phyloP scores from a whole-genome alignment of 2,888 invertebrate genomes.

The Branchipolynoe longqiensis region DNA sequence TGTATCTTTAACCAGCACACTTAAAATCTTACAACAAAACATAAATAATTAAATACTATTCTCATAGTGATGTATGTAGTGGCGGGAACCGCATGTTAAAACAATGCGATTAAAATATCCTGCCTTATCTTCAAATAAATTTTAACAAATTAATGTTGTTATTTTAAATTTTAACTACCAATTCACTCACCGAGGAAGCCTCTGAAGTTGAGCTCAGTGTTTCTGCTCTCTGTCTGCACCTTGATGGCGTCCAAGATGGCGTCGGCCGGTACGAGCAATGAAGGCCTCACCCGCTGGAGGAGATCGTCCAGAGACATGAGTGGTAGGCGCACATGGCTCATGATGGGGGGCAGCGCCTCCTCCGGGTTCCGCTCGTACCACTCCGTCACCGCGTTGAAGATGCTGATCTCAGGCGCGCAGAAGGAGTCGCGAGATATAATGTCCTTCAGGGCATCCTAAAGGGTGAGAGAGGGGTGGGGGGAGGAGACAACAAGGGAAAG shows the following conservation, averaged over 20 bases:
- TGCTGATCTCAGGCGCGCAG: conserved; percentile 96
- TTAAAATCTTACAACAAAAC: too few relatives aligned
- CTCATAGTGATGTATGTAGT: too few relatives aligned
- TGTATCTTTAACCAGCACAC: too few relatives aligned
- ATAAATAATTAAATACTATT: too few relatives aligned
- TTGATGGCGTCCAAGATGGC: conserved; percentile 96
- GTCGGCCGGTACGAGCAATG: conserved; percentile 92
- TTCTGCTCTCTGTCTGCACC: conserved; percentile 89
- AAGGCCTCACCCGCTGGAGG: conserved; percentile 92
- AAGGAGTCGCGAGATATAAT: conserved; percentile 95
- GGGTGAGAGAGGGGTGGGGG: conserved; percentile 37
- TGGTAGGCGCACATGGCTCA: conserved; percentile 87
- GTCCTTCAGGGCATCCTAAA: conserved; percentile 87
- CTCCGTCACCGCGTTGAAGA: conserved; percentile 92
- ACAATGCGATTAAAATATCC: too few relatives aligned
- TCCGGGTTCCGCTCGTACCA: conserved; percentile 92
- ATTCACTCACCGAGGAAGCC: conserved; percentile 84
- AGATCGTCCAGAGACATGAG: conserved; percentile 94
- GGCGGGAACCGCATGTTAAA: too few relatives aligned
- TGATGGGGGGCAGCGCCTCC: conserved; percentile 37
- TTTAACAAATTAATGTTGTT: too few relatives aligned
- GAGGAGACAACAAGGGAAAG: too few relatives aligned
- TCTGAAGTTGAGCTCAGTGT: conserved; percentile 91
- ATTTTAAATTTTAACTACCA: too few relatives aligned
- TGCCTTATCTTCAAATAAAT: too few relatives aligned